Conservation (phyloP, 2,113 vertebrate species). For the Phyllostomus discolor region DNA sequence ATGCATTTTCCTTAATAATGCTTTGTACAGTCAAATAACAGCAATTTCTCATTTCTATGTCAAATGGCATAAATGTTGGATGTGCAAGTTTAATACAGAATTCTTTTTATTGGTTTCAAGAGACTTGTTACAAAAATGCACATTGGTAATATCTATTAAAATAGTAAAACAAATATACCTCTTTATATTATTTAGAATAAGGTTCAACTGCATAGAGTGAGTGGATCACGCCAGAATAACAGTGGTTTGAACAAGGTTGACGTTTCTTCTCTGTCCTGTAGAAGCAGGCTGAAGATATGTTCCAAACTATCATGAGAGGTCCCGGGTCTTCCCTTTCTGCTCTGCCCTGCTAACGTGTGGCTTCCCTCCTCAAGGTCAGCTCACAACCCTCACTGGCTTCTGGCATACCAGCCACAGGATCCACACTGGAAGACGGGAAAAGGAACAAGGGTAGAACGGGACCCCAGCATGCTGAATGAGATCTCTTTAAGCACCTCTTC, state of each 20-base stretch:
- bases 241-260: background rate
- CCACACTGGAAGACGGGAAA: background rate
- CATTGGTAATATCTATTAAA: background rate
- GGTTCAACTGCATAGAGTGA: background rate
- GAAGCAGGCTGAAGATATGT: background rate
- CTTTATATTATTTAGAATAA: background rate
- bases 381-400: background rate
- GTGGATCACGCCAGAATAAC: background rate
- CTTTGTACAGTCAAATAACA: background rate
- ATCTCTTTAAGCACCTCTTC: background rate
- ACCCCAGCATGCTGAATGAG: background rate
- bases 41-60: background rate
- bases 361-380: background rate
- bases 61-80: background rate
- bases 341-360: background rate
- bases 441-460: background rate
- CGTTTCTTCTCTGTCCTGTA: background rate
- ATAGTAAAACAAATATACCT: background rate
- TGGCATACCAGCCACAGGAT: background rate
- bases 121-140: background rate
- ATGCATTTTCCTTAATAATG: background rate
- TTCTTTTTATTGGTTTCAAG: constrained; percentile 11
- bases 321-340: background rate
- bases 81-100: background rate
- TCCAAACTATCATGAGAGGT: background rate